phyloP scores from a whole-genome alignment of 2,797 vertebrate species.

The Halcyon leucocephala region DNA sequence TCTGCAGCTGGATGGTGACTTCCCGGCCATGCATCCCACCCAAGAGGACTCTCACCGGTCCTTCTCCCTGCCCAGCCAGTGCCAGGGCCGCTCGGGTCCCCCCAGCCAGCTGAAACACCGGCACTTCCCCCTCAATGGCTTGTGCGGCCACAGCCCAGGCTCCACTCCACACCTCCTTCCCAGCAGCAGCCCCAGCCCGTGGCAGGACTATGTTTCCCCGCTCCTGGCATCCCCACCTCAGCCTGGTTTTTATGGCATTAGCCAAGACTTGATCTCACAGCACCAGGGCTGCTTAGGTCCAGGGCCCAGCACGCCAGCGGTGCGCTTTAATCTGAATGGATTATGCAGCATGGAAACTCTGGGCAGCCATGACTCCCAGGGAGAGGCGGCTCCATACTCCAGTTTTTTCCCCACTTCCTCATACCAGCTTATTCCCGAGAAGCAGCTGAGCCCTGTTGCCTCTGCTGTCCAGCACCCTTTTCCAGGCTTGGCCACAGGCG shows the following conservation, averaged over 20 bases:
- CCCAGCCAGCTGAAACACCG: slow-evolving; percentile 45
- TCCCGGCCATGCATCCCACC: background rate
- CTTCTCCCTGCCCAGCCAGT: background rate
- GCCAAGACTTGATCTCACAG: background rate
- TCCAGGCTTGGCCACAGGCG: background rate
- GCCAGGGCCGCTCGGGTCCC: background rate
- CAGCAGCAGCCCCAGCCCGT: background rate
- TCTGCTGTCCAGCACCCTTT: background rate
- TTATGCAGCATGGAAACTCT: background rate
- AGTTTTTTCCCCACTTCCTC: background rate
- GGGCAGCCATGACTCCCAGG: fast-evolving
- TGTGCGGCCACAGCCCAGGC: background rate
- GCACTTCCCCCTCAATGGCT: slow-evolving; percentile 12
- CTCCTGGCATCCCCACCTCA: background rate
- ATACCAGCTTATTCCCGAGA: background rate
- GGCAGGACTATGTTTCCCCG: background rate
- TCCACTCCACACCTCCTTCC: background rate
- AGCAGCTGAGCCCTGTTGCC: background rate
- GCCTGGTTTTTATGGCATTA: background rate
- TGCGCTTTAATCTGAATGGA: background rate
- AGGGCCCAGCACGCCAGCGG: fast-evolving
- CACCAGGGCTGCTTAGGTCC: background rate
- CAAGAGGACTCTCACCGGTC: background rate
- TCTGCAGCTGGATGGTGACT: slow-evolving; percentile 15
- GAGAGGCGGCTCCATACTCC: background rate